Evolutionary conservation across 2,888 invertebrate species (phyloP), one percentile per base, ranked within the genome.

Genomic region (Drosophila paranaensis): DNA sequence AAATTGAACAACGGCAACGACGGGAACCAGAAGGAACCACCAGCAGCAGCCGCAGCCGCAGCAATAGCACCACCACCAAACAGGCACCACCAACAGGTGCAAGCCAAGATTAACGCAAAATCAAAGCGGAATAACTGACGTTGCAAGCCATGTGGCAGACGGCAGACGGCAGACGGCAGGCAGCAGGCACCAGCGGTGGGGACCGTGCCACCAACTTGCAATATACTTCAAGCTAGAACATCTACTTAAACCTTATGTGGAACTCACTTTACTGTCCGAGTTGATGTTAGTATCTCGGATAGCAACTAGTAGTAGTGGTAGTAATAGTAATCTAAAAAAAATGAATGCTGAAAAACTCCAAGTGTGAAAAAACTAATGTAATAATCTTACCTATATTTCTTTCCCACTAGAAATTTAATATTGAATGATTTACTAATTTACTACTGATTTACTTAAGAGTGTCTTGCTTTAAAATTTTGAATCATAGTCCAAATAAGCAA

Each of bases 1-100:
- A 84, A 88, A 84, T 84, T 88, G 88, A 88, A 84, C 88, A 84
- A 84, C 84, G 88, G 84, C 88, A 85, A 79, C 79, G 79, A 68
- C 74, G 70, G 64, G 61, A 72, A 66, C 77, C 55, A 75, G 66
- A 65, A 81, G 65, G 56, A 80, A 60, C 66, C 56, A 43, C 77
- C 65, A 54, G 45, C 55, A 60, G 39, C 42, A 50, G 55, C 65
- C 50, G 37, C 55, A 56, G 42, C 42, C 54, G 45, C 27, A 39
- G 61, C 50, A 46, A 14, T 20, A 11, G 48, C 55, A 63, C 57
- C 50, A 60, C 53, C 58, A 56, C 64, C 46, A 48, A 58, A 48
- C 58, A 39, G 58, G 48, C 74, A 65, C 46, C 40, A 57, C 30
- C 77, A 85, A 77, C 88, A 85, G 86, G 88, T 86, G 88, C 84